Evolutionary conservation across 2,888 invertebrate genomes (phyloP).

Genomic region (Athalia circularis): DNA sequence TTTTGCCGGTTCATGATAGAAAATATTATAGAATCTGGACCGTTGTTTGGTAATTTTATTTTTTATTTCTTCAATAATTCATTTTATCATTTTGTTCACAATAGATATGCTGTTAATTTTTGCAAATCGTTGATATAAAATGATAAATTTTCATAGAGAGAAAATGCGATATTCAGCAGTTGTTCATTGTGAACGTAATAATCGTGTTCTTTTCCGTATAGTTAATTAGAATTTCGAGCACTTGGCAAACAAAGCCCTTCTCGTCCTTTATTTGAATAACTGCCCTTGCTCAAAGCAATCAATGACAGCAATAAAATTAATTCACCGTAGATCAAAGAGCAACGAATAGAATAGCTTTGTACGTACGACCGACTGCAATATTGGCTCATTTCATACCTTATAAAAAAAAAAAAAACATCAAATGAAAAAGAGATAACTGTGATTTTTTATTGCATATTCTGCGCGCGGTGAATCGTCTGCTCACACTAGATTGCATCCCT

Average conservation of each 20-base stretch:
- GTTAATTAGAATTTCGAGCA: too few species aligned
- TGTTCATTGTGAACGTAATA: too few species aligned
- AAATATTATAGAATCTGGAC: too few species aligned
- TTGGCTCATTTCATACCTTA: background rate
- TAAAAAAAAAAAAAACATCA: background rate
- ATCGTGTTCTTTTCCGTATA: too few species aligned
- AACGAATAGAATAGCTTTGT: background rate
- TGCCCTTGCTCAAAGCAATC: conserved; percentile 1
- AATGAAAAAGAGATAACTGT: background rate
- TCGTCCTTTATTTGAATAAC: background rate
- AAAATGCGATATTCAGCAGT: too few species aligned
- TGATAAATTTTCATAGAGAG: too few species aligned
- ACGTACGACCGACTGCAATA: background rate
- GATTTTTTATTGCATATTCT: conserved; percentile 6
- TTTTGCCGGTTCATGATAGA: too few species aligned
- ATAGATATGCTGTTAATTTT: too few species aligned
- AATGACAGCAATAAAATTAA: conserved; percentile 24
- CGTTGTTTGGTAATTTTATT: too few species aligned
- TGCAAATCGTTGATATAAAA: too few species aligned
- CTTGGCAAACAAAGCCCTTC: background rate
- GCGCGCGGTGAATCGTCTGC: background rate
- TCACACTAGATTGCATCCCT: background rate
- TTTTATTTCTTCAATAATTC: too few species aligned
- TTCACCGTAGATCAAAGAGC: conserved; percentile 19
- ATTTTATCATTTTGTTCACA: too few species aligned